Percentiles rank a stretch among this genome's conserved stretches.
Evolutionary conservation across 2,113 vertebrate species (phyloP).

Genomic region (Isichthys henryi): DNA sequence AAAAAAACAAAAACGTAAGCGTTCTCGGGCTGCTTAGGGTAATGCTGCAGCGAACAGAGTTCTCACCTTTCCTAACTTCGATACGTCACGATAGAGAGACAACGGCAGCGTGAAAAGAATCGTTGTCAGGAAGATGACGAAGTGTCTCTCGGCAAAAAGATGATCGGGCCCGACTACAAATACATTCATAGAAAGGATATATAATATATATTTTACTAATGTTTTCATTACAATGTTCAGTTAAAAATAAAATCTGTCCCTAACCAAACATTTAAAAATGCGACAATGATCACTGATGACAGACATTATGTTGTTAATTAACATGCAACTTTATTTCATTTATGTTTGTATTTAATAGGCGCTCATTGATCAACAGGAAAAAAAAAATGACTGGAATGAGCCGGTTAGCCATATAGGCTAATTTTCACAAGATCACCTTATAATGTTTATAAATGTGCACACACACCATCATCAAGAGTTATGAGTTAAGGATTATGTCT

Average conservation of each 20-base stretch:
- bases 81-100: constrained; percentile 78
- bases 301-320: background rate
- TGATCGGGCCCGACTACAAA: constrained; percentile 71
- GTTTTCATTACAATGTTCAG: background rate
- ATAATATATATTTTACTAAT: background rate
- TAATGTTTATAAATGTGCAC: background rate
- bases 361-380: background rate
- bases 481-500: background rate
- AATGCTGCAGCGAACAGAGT: constrained; percentile 5
- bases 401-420: no score
- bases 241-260: background rate
- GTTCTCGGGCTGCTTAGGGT: background rate
- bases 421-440: no score
- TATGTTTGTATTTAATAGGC: background rate
- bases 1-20: constrained; percentile 23
- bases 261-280: background rate
- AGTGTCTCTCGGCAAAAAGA: constrained; percentile 68
- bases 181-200: constrained; percentile 29
- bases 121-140: constrained; percentile 77
- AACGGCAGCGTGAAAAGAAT: constrained; percentile 74
- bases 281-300: background rate
- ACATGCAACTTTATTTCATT: background rate
- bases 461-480: background rate
- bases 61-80: constrained; percentile 82
- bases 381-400: background rate